Evolutionary conservation across 2,113 vertebrate species (phyloP).

Genomic region (Acinonyx jubatus): DNA sequence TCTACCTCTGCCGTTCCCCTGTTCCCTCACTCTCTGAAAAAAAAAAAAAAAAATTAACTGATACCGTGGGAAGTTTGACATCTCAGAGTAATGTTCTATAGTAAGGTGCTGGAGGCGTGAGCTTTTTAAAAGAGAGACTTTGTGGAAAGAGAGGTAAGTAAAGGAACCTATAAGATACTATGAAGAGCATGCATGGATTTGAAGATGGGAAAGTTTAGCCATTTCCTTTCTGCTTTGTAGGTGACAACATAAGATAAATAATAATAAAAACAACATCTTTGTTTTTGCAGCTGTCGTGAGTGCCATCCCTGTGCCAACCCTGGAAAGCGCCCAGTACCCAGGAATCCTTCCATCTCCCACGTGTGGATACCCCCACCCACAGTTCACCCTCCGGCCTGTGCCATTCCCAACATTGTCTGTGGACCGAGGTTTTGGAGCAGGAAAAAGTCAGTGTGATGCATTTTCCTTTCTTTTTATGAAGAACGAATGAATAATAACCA

Average conservation of each 20-base stretch:
- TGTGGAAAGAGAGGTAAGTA: neutral
- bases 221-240: neutral
- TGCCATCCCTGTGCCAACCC: slow-evolving; percentile 94
- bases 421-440: slow-evolving; percentile 91
- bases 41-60: neutral
- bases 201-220: neutral
- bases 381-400: slow-evolving; percentile 94
- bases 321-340: slow-evolving; percentile 95
- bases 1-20: no score
- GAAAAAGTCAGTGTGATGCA: slow-evolving; percentile 81
- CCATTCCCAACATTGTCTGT: slow-evolving; percentile 93
- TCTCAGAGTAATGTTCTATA: neutral
- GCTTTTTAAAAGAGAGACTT: neutral
- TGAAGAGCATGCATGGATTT: neutral
- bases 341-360: slow-evolving; percentile 95
- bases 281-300: slow-evolving; percentile 92
- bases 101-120: neutral
- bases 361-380: slow-evolving; percentile 92
- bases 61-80: neutral
- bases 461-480: slow-evolving; percentile 26
- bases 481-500: neutral
- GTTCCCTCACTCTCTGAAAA: no score
- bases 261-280: slow-evolving; percentile 23
- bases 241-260: neutral
- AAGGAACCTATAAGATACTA: neutral